Base-by-base conservation (phyloP, 35 echinoderm and acorn worm species). In the Hemicentrotus pulcherrimus region DNA sequence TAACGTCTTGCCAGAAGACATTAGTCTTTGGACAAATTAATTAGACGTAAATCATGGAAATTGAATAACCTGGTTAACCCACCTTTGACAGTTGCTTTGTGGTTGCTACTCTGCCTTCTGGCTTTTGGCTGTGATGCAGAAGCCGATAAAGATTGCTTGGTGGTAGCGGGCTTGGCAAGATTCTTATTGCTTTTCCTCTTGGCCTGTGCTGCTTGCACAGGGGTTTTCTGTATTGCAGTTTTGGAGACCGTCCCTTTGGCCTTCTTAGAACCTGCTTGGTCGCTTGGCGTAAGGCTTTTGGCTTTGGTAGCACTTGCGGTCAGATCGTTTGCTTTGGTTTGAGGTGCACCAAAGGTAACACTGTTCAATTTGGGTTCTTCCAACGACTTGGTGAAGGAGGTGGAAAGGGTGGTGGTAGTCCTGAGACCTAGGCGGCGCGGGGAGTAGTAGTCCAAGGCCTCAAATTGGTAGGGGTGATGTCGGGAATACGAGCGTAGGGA, bases 401-500 rank as follows among this genome's bases (percentile, higher is more conserved):
- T 78, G 31, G 95, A 95, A 19, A 95, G 71, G 48, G 94, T 92
- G n/a, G 97, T 94, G 48, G 94, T 93, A 92, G 98, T 96, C 86
- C 95, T 95, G 91, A 94, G 94, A 47, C 93, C 97, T 47, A 94
- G 86, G 19, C 96, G 95, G 14, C 95, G 94, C 45, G 97, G 96
- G 10, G 95, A 96, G 96, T 97, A 96, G 86, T 97, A 97, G 91
- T 99, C 96, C 65, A 98, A 91, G 28, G 97, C 97, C 86, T 96
- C 97, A 92, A 95, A 97, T 46, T 95, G 88, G 95, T 96, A 99
- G 5, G 98, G 97, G 52, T 99, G 96, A 46, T 97, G 86, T 46
- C 98, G 92, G 14, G 98, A 96, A 91, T 97, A 97, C 9, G 97
- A 97, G 58, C 98, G 95, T 86, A 99, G 85, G 59, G 96, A 99